These are phyloP conservation scores for Melanaphis sacchari DNA, from an alignment of 1,140 invertebrate species.

Conservation along the genomic window DNA sequence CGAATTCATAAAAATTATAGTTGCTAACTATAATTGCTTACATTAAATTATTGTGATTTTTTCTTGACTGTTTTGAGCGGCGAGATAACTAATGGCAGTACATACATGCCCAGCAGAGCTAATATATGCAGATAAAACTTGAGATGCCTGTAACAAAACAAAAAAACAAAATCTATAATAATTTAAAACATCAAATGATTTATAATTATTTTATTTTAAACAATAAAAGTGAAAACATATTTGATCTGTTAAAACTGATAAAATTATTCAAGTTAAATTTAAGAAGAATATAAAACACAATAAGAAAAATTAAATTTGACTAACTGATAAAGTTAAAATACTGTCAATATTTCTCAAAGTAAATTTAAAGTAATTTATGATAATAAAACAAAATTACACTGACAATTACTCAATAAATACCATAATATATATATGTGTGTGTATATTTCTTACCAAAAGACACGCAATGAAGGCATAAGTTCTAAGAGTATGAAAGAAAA, in stretches of 20 bases:
- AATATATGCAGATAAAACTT: constrained; percentile 48
- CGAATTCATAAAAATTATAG: background rate
- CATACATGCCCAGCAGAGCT: background rate
- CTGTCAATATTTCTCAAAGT: background rate
- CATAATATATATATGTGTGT: background rate
- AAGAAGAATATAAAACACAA: too few species aligned
- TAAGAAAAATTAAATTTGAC: too few species aligned
- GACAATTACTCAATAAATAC: background rate
- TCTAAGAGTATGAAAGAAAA: constrained; percentile 91
- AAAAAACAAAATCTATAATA: background rate
- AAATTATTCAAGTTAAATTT: too few species aligned
- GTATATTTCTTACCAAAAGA: constrained; percentile 71
- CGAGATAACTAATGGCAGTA: constrained; percentile 15
- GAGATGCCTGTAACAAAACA: constrained; percentile 35
- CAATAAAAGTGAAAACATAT: background rate
- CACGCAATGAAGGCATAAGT: constrained; percentile 71
- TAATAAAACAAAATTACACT: background rate
- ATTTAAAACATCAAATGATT: background rate
- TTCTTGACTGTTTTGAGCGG: constrained; percentile 27
- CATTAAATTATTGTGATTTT: constrained; percentile 46
- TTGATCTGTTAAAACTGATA: too few species aligned
- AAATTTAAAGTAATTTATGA: background rate
- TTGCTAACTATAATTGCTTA: background rate
- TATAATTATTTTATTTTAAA: background rate
- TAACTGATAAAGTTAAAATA: background rate